Base-by-base conservation (phyloP, 2,888 invertebrate species). In the Pollenia griseotomentosa region DNA sequence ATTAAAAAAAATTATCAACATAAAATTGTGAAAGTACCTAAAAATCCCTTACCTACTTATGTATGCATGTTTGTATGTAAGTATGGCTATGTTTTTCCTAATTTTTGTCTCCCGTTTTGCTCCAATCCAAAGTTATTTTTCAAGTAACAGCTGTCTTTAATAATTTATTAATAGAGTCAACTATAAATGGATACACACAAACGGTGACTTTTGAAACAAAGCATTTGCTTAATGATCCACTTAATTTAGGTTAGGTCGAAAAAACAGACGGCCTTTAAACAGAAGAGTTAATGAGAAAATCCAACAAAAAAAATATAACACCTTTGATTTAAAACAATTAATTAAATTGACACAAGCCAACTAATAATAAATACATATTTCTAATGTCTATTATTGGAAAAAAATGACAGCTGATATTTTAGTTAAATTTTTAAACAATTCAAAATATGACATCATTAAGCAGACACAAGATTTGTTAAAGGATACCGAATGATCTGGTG, bases 261-360 rank as follows among this genome's bases (percentile, higher is more conserved):
- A 19, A 74, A 57, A 53, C 51, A 48, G 53, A 53, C 55, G 16
- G 51, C 23, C 53, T 55, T 40, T 63, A 10, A 68, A 65, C 23
- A 55, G 14, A 86, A 82, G 74, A 79, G 82, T 78, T 78, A 66
- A 61, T 42, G 11, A 42, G 46, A 65, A 46, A 42, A 59, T 61
- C 55, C 65, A 48, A 48, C 42, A 55, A 61, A 66, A 40, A 51
- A 51, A 61, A 68, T 48, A 48, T 78, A 78, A 86, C 82, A 82
- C 78, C 78, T 86, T 79, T 86, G 75, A 66, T 68, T 82, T 73
- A 40, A 59, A 59, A 59, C 78, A 73, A 78, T 81, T 82, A 82
- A 78, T 73, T 48, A 61, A 73, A 55, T 65, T 81, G 78, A 68
- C 82, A 82, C 66, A 66, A 82, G 66, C 55, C 73, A 55, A 61